phyloP scores from a whole-genome alignment of 2,888 invertebrate species.

The Cryptocephalus primarius region DNA sequence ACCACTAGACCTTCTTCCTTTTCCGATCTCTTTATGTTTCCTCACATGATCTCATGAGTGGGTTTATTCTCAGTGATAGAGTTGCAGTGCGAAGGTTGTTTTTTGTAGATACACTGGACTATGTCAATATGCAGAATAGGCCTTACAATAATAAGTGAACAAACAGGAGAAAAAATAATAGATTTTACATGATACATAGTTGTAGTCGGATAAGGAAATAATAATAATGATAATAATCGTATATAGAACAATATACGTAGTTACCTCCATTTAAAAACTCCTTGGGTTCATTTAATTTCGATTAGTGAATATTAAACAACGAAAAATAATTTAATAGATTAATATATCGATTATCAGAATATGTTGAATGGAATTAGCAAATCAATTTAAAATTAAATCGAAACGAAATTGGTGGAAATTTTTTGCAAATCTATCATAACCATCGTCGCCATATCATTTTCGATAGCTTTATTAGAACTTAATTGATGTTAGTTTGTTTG shows the following conservation, averaged over 20 bases:
- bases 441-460: constrained; percentile 5
- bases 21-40: not conserved
- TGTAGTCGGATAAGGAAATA: constrained; percentile 8
- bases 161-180: constrained; percentile 8
- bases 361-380: no score
- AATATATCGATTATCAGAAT: no score
- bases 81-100: constrained; percentile 6
- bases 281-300: not conserved
- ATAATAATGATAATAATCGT: not conserved
- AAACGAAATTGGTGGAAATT: no score
- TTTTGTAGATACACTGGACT: constrained; percentile 18
- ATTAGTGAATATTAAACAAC: no score
- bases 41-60: constrained; percentile 2
- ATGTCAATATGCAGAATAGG: constrained; percentile 22
- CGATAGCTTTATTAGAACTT: constrained; percentile 4
- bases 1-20: not conserved
- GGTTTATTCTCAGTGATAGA: constrained; percentile 17
- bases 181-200: constrained; percentile 23
- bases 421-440: not conserved
- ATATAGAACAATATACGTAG: not conserved
- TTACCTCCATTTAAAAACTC: constrained; percentile 2
- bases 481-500: no score
- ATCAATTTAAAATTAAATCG: no score
- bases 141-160: constrained; percentile 15
- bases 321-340: no score